Evolutionary conservation across 23 tunicate species (phyloP), one percentile per base, ranked within the genome.

Genomic region (Diplosoma virens): DNA sequence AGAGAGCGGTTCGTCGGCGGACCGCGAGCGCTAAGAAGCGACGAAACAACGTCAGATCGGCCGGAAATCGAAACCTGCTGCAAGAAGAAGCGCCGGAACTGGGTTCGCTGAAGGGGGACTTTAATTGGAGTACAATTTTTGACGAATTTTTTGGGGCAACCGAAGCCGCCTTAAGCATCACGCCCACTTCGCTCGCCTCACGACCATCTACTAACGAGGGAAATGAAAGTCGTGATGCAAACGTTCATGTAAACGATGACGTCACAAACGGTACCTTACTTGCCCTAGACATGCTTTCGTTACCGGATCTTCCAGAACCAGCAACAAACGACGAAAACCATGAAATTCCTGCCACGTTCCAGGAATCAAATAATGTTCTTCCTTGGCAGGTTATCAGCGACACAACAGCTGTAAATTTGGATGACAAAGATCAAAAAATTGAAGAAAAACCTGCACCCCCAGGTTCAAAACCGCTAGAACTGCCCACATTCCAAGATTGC

Each of bases 81-180:
- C 79, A 79, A 58, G 92, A 86, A 33, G 83, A 92, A 60, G 97
- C 97, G 1, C 92, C 97, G n/a, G 97, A 92, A 30, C 74, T 92
- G 25, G 97, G 97, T 3, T 92, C 92, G 0, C 58, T 92, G 23
- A 92, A 92, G 63, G 97, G 97, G 4, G 97, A 92, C 17, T 92
- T 85, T 52, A 92, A 80, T 33, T 92, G 87, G 84, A 77, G 61
- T 32, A 78, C 83, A 14, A 81, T 92, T 50, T 80, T 92, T 60
- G 92, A 81, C 33, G 97, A 84, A 0, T 71, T 92, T 50, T 82
- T 82, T 33, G 73, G 66, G 22, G 30, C 47, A 11, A 7, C 47
- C 7, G 73, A 78, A 16, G 71, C 61, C 1, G 60, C 46, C 37
- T 17, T 72, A 48, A 47, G 78, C 34, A 61, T 72, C n/a, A 72